Base-by-base conservation (phyloP, 2,888 invertebrate species). In the Melanostoma mellinum region DNA sequence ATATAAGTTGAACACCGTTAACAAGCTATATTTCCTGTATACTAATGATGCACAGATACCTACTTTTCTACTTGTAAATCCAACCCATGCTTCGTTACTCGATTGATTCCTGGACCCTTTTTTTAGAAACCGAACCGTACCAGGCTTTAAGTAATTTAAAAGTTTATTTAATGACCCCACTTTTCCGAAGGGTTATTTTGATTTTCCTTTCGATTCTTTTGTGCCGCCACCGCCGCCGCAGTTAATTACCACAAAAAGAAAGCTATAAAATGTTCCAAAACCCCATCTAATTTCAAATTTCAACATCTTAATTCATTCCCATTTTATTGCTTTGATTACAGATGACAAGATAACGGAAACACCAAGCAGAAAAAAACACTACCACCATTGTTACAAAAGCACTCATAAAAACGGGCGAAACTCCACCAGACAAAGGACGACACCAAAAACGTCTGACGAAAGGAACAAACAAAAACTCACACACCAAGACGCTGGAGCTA, bases 261-360 rank as follows among this genome's bases (percentile, higher is more conserved):
- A 6, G 36, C 9, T 38, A 40, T n/a, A 65, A 58, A 61, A 6
- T 67, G 36, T 60, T 56, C 56, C 55, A 61, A 61, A 68, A 76
- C 81, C 81, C 53, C 77, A 65, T 78, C 69, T 82, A 65, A 82
- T 82, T 78, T 69, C 68, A 58, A 82, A 69, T 63, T 53, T 58
- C 73, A 78, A 69, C 63, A 69, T 52, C 50, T 10, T 35, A 35
- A 42, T 72, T 46, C 38, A 20, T 56, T 55, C 35, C 30, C 35
- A 6, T 44, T 53, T 53, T 48, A 33, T 72, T 67, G n/a, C n/a
- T 73, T 82, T 74, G 73, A 60, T 82, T 82, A 32, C 78, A 82
- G 82, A 82, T 82, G 73, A 77, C 77, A 67, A 74, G 73, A 82
- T 74, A 82, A 81, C 81, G 72, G 72, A 67, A 71, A 58, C 65